Percentiles rank a stretch among this genome's conserved stretches.
phyloP scores from a whole-genome alignment of 2,113 vertebrate species.

The Nothoprocta perdicaria region DNA sequence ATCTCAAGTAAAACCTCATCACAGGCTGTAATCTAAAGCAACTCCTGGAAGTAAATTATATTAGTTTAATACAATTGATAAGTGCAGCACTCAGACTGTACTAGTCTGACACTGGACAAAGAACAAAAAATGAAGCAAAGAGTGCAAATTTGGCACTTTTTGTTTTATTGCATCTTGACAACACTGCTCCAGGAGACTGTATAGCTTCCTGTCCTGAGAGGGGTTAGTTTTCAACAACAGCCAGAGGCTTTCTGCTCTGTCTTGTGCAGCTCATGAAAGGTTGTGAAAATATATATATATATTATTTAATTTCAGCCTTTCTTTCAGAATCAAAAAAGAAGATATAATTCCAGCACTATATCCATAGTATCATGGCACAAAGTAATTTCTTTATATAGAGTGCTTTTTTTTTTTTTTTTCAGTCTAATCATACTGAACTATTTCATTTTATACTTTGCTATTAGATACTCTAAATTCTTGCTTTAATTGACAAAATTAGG shows the following conservation, averaged over 20 bases:
- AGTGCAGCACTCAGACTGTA: not conserved
- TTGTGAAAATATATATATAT: not conserved
- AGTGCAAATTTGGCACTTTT: not conserved
- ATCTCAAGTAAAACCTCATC: slow-evolving; percentile 31
- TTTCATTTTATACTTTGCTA: not conserved
- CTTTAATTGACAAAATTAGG: not conserved
- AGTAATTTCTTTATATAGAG: not conserved
- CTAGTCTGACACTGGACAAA: not conserved
- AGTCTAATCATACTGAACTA: not conserved
- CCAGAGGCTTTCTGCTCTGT: not conserved
- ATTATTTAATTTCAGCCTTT: not conserved
- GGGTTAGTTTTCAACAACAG: not conserved
- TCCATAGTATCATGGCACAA: not conserved
- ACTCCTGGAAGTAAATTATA: not conserved
- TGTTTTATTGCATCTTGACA: not conserved
- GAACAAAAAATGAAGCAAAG: not conserved
- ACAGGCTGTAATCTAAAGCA: slow-evolving; percentile 28
- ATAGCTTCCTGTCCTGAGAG: not conserved
- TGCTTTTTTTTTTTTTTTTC: not conserved
- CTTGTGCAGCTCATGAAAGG: not conserved
- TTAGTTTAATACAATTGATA: not conserved
- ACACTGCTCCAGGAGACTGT: not conserved
- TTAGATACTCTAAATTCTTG: not conserved
- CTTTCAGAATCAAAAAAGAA: not conserved
- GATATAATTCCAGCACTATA: not conserved